phyloP scores from a whole-genome alignment of 2,113 vertebrate species.

The Phalacrocorax pelagicus region DNA sequence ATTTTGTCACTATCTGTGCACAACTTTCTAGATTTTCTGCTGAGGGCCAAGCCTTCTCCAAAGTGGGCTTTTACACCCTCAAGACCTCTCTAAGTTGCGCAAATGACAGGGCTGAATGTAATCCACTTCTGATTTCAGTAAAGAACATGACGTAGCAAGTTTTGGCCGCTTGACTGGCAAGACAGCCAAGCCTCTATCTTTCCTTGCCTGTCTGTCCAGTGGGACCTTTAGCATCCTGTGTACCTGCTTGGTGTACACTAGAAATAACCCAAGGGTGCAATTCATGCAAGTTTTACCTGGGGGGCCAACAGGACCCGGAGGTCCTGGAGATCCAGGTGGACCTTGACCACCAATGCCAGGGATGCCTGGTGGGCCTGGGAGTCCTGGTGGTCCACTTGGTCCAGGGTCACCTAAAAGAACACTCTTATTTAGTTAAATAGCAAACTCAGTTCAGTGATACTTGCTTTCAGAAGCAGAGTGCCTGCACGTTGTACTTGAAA shows the following conservation, averaged over 20 bases:
- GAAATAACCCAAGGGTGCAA: neutral
- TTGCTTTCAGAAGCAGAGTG: neutral
- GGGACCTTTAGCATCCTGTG: neutral
- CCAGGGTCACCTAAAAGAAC: conserved; percentile 81
- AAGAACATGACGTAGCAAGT: neutral
- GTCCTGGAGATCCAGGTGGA: conserved; percentile 76
- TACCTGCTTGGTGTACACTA: neutral
- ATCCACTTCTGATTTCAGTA: neutral
- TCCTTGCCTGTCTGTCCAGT: neutral
- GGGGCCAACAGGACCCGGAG: conserved; percentile 77
- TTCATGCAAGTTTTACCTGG: conserved; percentile 73
- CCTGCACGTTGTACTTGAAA: neutral
- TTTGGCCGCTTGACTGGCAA: neutral
- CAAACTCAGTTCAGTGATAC: neutral
- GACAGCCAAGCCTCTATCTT: neutral
- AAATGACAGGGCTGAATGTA: neutral
- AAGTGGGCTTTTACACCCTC: neutral
- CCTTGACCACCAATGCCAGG: conserved; percentile 74
- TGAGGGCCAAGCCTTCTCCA: neutral
- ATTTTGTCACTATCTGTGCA: neutral
- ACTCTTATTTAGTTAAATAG: neutral
- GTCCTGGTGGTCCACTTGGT: conserved; percentile 78
- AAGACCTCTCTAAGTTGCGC: neutral
- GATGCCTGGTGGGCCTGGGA: conserved; percentile 80
- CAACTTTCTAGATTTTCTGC: neutral